phyloP scores from a whole-genome alignment of 30 jellyfish, hydroid and myxozoan species.

The Hydra vulgaris region DNA sequence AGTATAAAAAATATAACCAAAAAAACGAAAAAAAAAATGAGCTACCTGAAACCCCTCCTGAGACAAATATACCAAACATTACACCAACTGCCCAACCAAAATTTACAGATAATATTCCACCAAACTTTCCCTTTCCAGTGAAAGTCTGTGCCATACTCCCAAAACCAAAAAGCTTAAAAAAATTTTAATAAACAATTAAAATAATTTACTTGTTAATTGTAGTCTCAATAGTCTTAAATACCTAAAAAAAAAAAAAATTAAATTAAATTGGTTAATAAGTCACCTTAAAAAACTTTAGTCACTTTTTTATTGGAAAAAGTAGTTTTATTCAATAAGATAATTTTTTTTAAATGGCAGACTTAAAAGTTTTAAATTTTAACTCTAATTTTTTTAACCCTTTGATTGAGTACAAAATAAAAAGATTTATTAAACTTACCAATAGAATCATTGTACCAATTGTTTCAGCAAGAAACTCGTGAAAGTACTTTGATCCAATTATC shows the following conservation, averaged over 20 bases:
- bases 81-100: conserved; percentile 99
- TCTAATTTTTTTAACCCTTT: too few relatives aligned
- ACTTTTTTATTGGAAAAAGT: too few relatives aligned
- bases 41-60: conserved; percentile 90
- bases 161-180: conserved; percentile 66
- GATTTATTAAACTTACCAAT: neutral
- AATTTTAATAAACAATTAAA: too few relatives aligned
- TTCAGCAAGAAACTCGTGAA: neutral
- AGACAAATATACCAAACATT: conserved; percentile 87
- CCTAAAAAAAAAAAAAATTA: too few relatives aligned
- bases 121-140: conserved; percentile 70
- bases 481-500: neutral
- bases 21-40: neutral
- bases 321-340: too few relatives aligned
- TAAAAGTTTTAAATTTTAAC: too few relatives aligned
- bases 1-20: neutral
- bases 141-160: conserved; percentile 96
- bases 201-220: too few relatives aligned
- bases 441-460: neutral
- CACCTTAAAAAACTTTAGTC: too few relatives aligned
- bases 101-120: conserved; percentile 82
- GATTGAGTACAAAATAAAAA: too few relatives aligned
- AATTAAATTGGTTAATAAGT: too few relatives aligned
- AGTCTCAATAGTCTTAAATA: too few relatives aligned
- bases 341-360: too few relatives aligned